phyloP scores from a whole-genome alignment of 2,888 invertebrate species.

The Athalia rosae region DNA sequence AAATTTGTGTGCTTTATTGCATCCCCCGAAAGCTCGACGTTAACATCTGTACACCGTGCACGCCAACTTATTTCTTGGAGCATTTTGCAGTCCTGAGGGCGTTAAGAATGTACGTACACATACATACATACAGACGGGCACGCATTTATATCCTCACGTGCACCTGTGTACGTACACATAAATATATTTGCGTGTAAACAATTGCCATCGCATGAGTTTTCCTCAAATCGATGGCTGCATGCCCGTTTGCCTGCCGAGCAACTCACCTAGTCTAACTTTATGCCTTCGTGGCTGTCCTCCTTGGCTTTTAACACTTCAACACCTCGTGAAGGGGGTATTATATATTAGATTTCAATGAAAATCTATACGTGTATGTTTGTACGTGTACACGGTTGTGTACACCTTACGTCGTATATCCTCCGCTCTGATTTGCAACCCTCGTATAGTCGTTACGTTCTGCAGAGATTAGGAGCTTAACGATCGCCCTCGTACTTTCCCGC shows the following conservation, averaged over 20 bases:
- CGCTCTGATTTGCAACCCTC: neutral
- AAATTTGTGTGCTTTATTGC: neutral
- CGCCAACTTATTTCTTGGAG: no score
- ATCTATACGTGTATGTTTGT: no score
- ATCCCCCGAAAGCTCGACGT: no score
- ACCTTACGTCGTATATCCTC: neutral
- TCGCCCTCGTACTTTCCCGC: neutral
- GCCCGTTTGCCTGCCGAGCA: neutral
- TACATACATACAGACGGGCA: no score
- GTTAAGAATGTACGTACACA: no score
- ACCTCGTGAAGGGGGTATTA: no score
- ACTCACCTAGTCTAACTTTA: slow-evolving; percentile 16
- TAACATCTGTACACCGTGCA: no score
- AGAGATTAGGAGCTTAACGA: neutral
- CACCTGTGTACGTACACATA: neutral
- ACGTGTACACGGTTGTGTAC: no score
- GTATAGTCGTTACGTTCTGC: neutral
- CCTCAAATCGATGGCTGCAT: slow-evolving; percentile 31
- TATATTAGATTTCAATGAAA: no score
- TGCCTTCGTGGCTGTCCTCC: neutral
- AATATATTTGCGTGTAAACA: slow-evolving; percentile 38
- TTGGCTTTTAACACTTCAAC: neutral
- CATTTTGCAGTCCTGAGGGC: no score
- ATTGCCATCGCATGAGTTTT: slow-evolving; percentile 36
- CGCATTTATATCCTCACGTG: no score